A percentile compares a stretch with the other conserved stretches of the same genome.
Evolutionary conservation across 2,113 vertebrate species (phyloP).

Genomic region (Galbula dea): DNA sequence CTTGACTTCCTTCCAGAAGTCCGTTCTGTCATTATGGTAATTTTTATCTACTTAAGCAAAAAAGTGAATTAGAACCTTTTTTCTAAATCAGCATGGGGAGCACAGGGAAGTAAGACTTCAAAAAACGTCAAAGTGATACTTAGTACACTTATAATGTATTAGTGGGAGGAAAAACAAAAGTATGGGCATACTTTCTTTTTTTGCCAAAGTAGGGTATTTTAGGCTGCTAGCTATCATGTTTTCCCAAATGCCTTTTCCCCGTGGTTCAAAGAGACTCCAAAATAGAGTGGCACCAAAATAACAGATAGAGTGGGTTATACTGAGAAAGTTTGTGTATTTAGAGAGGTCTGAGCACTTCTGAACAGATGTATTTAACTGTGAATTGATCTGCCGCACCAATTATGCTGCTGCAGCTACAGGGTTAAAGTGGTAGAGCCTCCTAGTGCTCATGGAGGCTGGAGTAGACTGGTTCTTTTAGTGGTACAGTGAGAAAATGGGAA

Average conservation of each 20-base stretch:
- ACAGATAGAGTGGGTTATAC: not conserved
- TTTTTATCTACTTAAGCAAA: not conserved
- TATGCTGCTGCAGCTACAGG: not conserved
- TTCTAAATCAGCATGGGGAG: not conserved
- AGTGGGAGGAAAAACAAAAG: not conserved
- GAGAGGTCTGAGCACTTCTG: not conserved
- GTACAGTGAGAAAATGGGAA: not conserved
- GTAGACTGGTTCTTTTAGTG: not conserved
- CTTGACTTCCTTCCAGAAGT: not conserved
- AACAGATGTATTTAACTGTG: not conserved
- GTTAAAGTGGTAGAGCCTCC: not conserved
- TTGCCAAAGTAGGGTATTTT: not conserved
- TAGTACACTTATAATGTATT: not conserved
- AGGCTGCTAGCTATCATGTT: not conserved
- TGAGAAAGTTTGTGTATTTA: not conserved
- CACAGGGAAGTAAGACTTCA: not conserved
- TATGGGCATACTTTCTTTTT: not conserved
- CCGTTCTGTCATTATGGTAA: not conserved
- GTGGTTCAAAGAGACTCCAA: not conserved
- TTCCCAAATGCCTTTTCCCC: not conserved
- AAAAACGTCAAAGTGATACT: not conserved
- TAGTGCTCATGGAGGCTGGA: fast-evolving
- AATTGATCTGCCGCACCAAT: not conserved
- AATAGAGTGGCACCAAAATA: not conserved
- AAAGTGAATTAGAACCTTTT: not conserved